Evolutionary conservation across 2,888 invertebrate genomes (phyloP).

Genomic region (Colostygia pectinataria): DNA sequence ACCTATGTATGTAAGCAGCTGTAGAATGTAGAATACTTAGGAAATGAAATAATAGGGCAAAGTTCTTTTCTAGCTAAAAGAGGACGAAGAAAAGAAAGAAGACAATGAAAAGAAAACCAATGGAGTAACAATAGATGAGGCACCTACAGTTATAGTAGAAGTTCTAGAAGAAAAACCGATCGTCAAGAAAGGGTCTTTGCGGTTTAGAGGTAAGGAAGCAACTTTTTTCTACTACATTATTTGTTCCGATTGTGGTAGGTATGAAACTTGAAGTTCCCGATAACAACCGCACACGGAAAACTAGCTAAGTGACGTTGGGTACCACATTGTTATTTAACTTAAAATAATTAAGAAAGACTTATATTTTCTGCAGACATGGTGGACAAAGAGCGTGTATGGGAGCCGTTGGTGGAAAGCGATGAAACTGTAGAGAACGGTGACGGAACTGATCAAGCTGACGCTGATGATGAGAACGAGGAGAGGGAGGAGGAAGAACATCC

Average conservation of each 20-base stretch:
- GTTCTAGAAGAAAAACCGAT: constrained; percentile 62
- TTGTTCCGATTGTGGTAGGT: too few relatives aligned
- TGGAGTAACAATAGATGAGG: constrained; percentile 60
- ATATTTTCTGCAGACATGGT: constrained; percentile 63
- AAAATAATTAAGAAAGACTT: not conserved
- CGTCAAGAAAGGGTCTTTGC: constrained; percentile 72
- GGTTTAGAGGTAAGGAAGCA: constrained; percentile 82
- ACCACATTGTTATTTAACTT: not conserved
- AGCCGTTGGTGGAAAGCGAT: constrained; percentile 80
- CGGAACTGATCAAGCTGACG: constrained; percentile 43
- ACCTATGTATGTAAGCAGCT: too few relatives aligned
- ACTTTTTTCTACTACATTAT: too few relatives aligned
- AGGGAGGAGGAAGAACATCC: constrained; percentile 39
- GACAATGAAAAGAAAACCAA: constrained; percentile 64
- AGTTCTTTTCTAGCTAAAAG: constrained; percentile 54
- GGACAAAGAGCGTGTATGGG: constrained; percentile 82
- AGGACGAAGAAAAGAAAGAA: constrained; percentile 51
- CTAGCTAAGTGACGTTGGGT: too few relatives aligned
- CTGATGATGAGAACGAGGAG: constrained; percentile 50
- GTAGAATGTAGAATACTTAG: too few relatives aligned
- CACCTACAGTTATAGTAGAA: constrained; percentile 63
- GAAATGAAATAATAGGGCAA: too few relatives aligned
- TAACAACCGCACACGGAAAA: too few relatives aligned
- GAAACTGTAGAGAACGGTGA: constrained; percentile 57
- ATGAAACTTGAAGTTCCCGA: too few relatives aligned